phyloP scores from a whole-genome alignment of 2,113 vertebrate species.

The Gila orcuttii region DNA sequence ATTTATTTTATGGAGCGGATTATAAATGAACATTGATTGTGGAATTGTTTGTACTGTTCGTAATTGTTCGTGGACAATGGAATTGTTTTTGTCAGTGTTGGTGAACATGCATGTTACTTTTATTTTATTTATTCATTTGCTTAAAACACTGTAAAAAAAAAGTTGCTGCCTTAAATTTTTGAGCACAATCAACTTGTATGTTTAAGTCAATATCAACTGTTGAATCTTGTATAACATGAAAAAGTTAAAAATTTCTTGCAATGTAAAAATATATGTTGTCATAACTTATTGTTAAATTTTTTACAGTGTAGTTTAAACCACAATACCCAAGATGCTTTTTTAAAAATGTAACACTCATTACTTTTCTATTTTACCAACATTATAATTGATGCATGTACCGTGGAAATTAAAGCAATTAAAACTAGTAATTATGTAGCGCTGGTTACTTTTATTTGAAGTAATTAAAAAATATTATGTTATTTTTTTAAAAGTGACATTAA shows the following conservation, averaged over 20 bases:
- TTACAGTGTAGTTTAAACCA: neutral
- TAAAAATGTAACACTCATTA: neutral
- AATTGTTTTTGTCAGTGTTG: neutral
- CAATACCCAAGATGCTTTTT: neutral
- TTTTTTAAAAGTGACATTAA: neutral
- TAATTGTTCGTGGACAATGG: no score
- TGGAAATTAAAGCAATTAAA: neutral
- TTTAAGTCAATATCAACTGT: no score
- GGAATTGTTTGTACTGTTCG: no score
- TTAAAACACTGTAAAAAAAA: neutral
- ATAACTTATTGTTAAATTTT: no score
- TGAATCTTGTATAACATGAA: no score
- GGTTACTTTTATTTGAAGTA: neutral
- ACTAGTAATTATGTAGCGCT: neutral
- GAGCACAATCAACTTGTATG: no score
- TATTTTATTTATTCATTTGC: neutral
- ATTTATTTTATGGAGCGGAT: neutral
- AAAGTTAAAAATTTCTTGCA: no score
- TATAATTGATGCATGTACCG: neutral
- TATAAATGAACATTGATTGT: neutral
- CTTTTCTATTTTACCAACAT: neutral
- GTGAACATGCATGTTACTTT: neutral
- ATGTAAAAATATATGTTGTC: no score
- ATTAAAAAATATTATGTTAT: neutral
- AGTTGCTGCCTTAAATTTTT: no score